Conservation (phyloP, 2,113 vertebrate species). For the Atherinomorus stipes region DNA sequence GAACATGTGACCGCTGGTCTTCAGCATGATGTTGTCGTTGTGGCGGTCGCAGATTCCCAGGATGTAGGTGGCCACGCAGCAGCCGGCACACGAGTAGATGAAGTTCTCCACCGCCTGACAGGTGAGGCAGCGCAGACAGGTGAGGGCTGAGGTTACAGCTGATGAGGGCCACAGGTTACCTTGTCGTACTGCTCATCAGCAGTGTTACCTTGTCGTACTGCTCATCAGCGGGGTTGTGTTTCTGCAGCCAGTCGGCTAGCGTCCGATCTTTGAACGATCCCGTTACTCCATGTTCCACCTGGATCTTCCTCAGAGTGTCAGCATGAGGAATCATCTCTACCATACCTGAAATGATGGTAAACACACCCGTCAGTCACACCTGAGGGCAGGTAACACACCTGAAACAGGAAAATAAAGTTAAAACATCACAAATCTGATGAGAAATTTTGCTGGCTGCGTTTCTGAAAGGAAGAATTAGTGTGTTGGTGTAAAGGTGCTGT, state of each 20-base stretch:
- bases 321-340: conserved; percentile 98
- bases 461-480: too few species aligned
- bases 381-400: background rate
- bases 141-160: too few species aligned
- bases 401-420: too few species aligned
- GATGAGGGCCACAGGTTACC: too few species aligned
- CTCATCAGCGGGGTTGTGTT: conserved; percentile 93
- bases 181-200: background rate
- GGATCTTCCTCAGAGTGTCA: conserved; percentile 96
- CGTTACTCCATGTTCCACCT: conserved; percentile 96
- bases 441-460: too few species aligned
- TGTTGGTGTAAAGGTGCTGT: too few species aligned
- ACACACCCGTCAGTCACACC: too few species aligned
- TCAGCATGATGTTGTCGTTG: conserved; percentile 99
- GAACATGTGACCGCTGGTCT: conserved; percentile 98
- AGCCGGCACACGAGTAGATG: conserved; percentile 97
- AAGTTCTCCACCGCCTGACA: conserved; percentile 97
- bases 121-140: background rate
- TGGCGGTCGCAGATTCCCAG: conserved; percentile 98
- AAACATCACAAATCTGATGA: too few species aligned
- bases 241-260: conserved; percentile 95
- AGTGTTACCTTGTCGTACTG: conserved; percentile 93
- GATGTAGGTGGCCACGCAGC: conserved; percentile 97
- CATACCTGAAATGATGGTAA: conserved; percentile 87
- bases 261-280: conserved; percentile 97